phyloP scores from a whole-genome alignment of 1,140 invertebrate genomes.

The Camponotus vicinus region DNA sequence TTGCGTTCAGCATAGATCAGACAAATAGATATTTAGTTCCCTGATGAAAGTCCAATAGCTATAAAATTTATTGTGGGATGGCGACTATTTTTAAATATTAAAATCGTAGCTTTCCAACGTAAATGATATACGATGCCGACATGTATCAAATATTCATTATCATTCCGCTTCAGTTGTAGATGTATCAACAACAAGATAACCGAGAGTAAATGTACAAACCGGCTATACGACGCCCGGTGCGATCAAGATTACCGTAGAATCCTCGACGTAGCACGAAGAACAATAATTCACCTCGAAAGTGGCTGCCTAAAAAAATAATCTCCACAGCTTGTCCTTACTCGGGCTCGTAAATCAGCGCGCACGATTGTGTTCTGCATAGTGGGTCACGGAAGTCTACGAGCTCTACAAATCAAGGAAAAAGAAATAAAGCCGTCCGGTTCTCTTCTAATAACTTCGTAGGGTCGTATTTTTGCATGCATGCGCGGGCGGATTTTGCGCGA shows the following conservation, averaged over 20 bases:
- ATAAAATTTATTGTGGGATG: conserved; percentile 26
- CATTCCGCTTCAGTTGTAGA: conserved; percentile 39
- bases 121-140: conserved; percentile 42
- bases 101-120: conserved; percentile 22
- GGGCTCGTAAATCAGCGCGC: conserved; percentile 68
- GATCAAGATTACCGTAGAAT: conserved; percentile 58
- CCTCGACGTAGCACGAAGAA: conserved; percentile 54
- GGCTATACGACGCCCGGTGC: conserved; percentile 26
- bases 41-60: conserved; percentile 29
- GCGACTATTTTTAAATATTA: conserved; percentile 48
- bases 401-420: conserved; percentile 59
- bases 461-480: conserved; percentile 58
- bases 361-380: conserved; percentile 66
- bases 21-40: conserved; percentile 8
- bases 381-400: conserved; percentile 68
- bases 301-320: conserved; percentile 70
- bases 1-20: conserved; percentile 21
- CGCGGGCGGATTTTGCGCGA: conserved; percentile 7
- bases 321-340: conserved; percentile 67
- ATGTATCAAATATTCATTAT: conserved; percentile 59
- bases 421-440: conserved; percentile 67
- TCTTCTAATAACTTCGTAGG: conserved; percentile 67
- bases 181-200: conserved; percentile 52
- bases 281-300: conserved; percentile 72
- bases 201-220: conserved; percentile 41